These are phyloP conservation scores for Copidosoma floridanum DNA, from an alignment of 1,140 invertebrate genomes.

Conservation along the genomic window DNA sequence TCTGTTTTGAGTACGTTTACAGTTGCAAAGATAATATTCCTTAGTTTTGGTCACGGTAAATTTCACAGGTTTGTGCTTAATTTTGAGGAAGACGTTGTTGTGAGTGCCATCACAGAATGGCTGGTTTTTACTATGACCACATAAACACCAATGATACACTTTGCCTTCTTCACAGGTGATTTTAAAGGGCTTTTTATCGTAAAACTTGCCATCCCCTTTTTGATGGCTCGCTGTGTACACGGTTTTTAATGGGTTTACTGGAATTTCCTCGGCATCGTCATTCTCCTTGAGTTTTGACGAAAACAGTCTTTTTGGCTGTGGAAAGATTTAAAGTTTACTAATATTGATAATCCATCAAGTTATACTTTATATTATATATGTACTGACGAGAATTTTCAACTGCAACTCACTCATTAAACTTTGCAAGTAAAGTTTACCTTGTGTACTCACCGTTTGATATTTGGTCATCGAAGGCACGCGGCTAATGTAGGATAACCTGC, in stretches of 20 bases:
- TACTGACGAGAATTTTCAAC: too few relatives aligned
- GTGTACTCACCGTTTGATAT: too few relatives aligned
- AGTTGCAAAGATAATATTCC: slow-evolving; percentile 97
- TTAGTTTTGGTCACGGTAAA: slow-evolving; percentile 86
- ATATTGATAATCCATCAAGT: too few relatives aligned
- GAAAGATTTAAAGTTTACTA: too few relatives aligned
- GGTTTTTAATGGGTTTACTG: slow-evolving; percentile 64
- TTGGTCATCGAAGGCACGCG: too few relatives aligned
- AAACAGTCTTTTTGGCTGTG: too few relatives aligned
- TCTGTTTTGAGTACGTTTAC: slow-evolving; percentile 91
- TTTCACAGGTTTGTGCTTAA: slow-evolving; percentile 71
- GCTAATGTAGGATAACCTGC: too few relatives aligned
- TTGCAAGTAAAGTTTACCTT: too few relatives aligned
- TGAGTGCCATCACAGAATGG: slow-evolving; percentile 95
- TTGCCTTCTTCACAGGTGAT: slow-evolving; percentile 73
- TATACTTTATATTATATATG: too few relatives aligned
- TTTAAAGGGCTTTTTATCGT: slow-evolving; percentile 89
- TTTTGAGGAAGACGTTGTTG: slow-evolving; percentile 71
- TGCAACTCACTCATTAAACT: too few relatives aligned
- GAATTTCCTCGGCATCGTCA: slow-evolving; percentile 60
- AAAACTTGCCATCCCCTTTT: slow-evolving; percentile 68
- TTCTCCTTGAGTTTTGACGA: too few relatives aligned
- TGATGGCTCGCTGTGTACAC: slow-evolving; percentile 63
- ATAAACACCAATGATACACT: slow-evolving; percentile 91
- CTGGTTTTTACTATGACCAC: slow-evolving; percentile 88